Evolutionary conservation across 2,888 invertebrate species (phyloP).

Genomic region (Antheraea yamamai): DNA sequence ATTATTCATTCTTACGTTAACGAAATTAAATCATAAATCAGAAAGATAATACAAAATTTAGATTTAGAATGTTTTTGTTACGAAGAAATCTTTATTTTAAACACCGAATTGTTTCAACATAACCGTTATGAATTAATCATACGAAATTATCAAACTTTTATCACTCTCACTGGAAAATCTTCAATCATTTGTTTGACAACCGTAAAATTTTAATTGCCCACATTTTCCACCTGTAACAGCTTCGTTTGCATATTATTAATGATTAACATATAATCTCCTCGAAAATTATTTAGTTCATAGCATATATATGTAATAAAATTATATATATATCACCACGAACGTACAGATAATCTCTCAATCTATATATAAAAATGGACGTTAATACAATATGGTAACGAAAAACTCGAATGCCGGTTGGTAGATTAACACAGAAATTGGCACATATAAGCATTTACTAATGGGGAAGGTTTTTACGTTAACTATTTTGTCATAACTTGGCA

Average conservation of each 20-base stretch:
- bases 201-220: conserved; percentile 48
- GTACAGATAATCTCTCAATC: neutral
- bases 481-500: too few species aligned
- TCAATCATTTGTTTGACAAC: conserved; percentile 31
- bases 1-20: neutral
- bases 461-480: too few species aligned
- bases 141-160: conserved; percentile 31
- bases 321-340: neutral
- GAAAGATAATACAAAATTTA: neutral
- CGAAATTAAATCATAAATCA: neutral
- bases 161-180: conserved; percentile 23
- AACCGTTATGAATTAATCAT: conserved; percentile 24
- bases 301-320: neutral
- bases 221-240: conserved; percentile 44
- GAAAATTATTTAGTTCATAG: conserved; percentile 24
- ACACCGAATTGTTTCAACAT: conserved; percentile 12
- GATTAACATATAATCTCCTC: conserved; percentile 41
- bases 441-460: too few species aligned
- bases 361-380: neutral
- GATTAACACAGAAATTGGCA: too few species aligned
- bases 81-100: neutral
- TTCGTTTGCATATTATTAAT: conserved; percentile 52
- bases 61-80: conserved; percentile 7
- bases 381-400: too few species aligned
- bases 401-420: too few species aligned